Base-by-base conservation (phyloP, 2,888 invertebrate species). In the Metopia argyrocephala region DNA sequence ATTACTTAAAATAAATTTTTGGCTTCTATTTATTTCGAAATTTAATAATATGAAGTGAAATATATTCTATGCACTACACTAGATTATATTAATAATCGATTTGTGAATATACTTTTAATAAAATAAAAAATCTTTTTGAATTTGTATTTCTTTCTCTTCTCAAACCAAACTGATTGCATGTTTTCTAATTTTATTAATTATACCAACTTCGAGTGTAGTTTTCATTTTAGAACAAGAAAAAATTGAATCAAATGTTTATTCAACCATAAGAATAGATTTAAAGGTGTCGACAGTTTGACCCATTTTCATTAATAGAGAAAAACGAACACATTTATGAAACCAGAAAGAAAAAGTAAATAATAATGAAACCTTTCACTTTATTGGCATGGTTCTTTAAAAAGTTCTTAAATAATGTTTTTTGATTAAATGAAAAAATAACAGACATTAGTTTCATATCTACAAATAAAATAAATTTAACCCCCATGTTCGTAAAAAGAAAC, bases 1-100 rank as follows among this genome's bases (percentile, higher is more conserved):
- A 23, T 56, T 64, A 31, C 56, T 73, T 56, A 12, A 56, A 73
- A n/a, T n/a, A n/a, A n/a, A 46, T 46, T 2, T 48, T 59, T 69
- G 3, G 0, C 4, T 20, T 12, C 18, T 52, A 15, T 23, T 20
- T 38, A n/a, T n/a, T n/a, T n/a, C n/a, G n/a, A n/a, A 57, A 9
- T 57, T 57, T 28, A 57, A 12, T 15, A 31, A 57, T 28, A 57
- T 7, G 28, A 57, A 57, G 18, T 23, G 38, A 4, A 15, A 21
- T 20, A 3, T n/a, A n/a, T n/a, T n/a, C n/a, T n/a, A n/a, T n/a
- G n/a, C n/a, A n/a, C 9, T 20, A 31, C 27, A 31, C 1, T 7
- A 9, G 31, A 12, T 38, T 3, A 31, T 21, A 38, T 20, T 31
- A 15, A 21, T 38, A 38, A 59, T 59, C 59, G 59, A 59, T 38